Evolutionary conservation across 2,797 vertebrate species (phyloP).

Genomic region (Amphiprion clarkii): DNA sequence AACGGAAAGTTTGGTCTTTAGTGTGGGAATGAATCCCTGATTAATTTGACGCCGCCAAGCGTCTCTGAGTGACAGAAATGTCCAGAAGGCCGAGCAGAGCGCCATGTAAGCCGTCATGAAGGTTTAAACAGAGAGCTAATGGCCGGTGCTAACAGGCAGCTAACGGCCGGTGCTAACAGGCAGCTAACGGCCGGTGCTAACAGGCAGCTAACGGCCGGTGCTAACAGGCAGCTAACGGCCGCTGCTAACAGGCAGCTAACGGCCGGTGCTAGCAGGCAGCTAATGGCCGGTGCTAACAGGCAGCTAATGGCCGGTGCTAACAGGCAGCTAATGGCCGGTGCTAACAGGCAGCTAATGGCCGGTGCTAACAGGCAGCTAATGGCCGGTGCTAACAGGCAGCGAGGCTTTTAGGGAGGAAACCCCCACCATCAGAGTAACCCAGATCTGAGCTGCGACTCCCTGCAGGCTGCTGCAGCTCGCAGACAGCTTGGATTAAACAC

Average conservation of each 20-base stretch:
- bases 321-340: slow-evolving; percentile 41
- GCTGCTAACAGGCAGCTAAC: slow-evolving; percentile 43
- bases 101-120: slow-evolving; percentile 43
- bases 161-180: slow-evolving; percentile 45
- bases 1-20: too few relatives aligned
- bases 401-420: slow-evolving; percentile 53
- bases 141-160: slow-evolving; percentile 24
- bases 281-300: slow-evolving; percentile 45
- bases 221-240: slow-evolving; percentile 49
- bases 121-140: slow-evolving; percentile 59
- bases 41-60: too few relatives aligned
- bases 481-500: background rate
- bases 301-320: slow-evolving; percentile 47
- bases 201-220: slow-evolving; percentile 41
- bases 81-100: background rate
- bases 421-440: slow-evolving; percentile 27
- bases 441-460: slow-evolving; percentile 45
- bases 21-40: too few relatives aligned
- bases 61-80: slow-evolving; percentile 10
- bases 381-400: slow-evolving; percentile 24
- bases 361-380: slow-evolving; percentile 44
- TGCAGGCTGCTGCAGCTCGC: slow-evolving; percentile 10
- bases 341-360: slow-evolving; percentile 50
- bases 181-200: slow-evolving; percentile 47
- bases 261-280: slow-evolving; percentile 30